phyloP scores from a whole-genome alignment of 2,113 vertebrate species.

The Hippocampus mohnikei region DNA sequence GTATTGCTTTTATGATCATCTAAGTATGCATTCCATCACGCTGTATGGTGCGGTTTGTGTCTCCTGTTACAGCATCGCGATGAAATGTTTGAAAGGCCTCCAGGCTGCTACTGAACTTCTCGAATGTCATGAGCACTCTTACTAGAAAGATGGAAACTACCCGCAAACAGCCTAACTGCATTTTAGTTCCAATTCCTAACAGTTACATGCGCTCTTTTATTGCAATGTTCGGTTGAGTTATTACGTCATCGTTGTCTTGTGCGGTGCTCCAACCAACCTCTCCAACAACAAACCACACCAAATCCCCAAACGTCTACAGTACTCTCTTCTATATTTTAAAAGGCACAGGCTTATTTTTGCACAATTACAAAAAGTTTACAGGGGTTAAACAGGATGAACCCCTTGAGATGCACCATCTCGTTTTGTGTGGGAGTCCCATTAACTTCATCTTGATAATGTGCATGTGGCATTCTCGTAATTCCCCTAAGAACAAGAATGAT shows the following conservation, averaged over 20 bases:
- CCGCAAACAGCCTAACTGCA: background rate
- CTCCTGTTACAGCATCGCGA: background rate
- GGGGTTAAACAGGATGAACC: too few species aligned
- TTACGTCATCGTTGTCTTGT: background rate
- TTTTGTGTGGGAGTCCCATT: too few species aligned
- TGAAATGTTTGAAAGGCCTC: background rate
- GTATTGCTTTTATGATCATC: background rate
- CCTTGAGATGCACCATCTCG: too few species aligned
- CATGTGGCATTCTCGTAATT: too few species aligned
- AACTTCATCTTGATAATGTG: too few species aligned
- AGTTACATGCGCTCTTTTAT: background rate
- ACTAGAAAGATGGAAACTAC: background rate
- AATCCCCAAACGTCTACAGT: too few species aligned
- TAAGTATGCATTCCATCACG: background rate
- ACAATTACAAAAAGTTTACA: background rate
- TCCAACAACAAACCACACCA: background rate
- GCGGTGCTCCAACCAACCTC: background rate
- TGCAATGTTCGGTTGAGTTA: background rate
- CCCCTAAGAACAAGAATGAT: too few species aligned
- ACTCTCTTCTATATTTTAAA: background rate
- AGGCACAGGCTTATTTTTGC: background rate
- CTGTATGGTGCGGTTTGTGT: background rate
- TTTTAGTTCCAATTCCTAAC: background rate
- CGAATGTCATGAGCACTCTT: background rate
- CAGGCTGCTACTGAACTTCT: background rate